These are phyloP conservation scores for Zaprionus davidi DNA, from an alignment of 1,140 invertebrate genomes.

Conservation along the genomic window DNA sequence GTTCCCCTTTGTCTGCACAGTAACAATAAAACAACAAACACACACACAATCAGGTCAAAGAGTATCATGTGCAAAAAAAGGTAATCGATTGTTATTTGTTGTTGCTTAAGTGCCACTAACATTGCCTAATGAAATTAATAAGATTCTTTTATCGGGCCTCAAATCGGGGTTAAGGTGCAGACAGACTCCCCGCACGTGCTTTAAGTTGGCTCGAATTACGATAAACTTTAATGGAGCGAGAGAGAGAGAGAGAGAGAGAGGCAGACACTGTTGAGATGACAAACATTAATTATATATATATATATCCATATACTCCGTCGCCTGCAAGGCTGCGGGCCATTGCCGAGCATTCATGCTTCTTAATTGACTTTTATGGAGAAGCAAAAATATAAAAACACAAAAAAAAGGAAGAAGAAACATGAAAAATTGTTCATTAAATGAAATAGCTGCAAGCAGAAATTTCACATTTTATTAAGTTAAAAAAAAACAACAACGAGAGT, in stretches of 20 bases:
- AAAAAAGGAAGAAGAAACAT: conserved; percentile 8
- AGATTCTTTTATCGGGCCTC: background rate
- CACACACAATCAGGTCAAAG: background rate
- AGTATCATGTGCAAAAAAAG: conserved; percentile 24
- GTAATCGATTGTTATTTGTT: conserved; percentile 24
- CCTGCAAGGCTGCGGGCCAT: conserved; percentile 8
- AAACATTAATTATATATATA: conserved; percentile 10
- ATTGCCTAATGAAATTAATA: conserved; percentile 16
- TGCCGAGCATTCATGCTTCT: conserved; percentile 1
- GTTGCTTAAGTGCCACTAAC: conserved; percentile 1
- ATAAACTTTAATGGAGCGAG: background rate
- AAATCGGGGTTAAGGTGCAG: background rate
- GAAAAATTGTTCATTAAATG: conserved; percentile 37
- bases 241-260: background rate
- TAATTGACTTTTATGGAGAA: conserved; percentile 45
- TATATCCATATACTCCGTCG: conserved; percentile 6
- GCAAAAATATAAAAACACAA: conserved; percentile 13
- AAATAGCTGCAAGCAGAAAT: conserved; percentile 46
- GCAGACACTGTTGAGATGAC: background rate
- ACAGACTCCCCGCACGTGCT: background rate
- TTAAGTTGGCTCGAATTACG: background rate
- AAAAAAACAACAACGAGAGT: background rate
- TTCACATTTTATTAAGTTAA: conserved; percentile 26
- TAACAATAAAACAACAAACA: conserved; percentile 9
- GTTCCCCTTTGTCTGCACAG: conserved; percentile 15